Base-by-base conservation (phyloP, 2,797 vertebrate species). In the Presbytis comata region DNA sequence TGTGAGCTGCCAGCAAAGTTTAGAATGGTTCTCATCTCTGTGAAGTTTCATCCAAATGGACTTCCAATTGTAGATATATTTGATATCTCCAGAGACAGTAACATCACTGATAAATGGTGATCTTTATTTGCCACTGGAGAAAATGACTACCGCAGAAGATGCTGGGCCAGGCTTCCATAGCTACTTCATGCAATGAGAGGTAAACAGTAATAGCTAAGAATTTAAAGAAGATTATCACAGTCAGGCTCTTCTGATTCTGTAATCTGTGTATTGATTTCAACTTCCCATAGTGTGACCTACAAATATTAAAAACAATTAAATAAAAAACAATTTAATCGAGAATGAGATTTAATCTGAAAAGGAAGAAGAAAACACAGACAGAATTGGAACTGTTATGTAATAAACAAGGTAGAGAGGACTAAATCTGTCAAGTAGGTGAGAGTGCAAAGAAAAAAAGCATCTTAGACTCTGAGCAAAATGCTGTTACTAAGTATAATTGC, bases 401-500 rank as follows among this genome's bases (percentile, higher is more conserved):
- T 74, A 44, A 96, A 94, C 89, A 93, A 94, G 89, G 83, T 50
- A 79, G 59, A 84, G 16, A 85, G 22, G 12, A 72, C 59, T 26
- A 53, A 74, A 48, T 5, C 87, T 96, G 97, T 93, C 96, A 96
- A 95, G 74, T 6, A 53, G 90, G 81, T 55, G 70, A 91, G 41
- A 70, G 79, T 64, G 59, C 70, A 53, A 81, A 53, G 89, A 89
- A 95, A 91, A 26, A 90, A 72, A 78, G 89, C n/a, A 67, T 91
- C 80, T 48, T 33, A 53, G 79, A 91, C 92, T 94, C 93, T 81
- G 88, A 95, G 82, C 26, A 95, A 95, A 97, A 95, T 46, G 82
- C 92, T 95, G 87, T 78, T 67, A 88, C 94, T 94, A 96, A 92
- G 64, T 87, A 92, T 97, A 98, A 97, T 24, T 97, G 78, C 90